Evolutionary conservation across 2,113 vertebrate species (phyloP).

Genomic region (Clinocottus analis): DNA sequence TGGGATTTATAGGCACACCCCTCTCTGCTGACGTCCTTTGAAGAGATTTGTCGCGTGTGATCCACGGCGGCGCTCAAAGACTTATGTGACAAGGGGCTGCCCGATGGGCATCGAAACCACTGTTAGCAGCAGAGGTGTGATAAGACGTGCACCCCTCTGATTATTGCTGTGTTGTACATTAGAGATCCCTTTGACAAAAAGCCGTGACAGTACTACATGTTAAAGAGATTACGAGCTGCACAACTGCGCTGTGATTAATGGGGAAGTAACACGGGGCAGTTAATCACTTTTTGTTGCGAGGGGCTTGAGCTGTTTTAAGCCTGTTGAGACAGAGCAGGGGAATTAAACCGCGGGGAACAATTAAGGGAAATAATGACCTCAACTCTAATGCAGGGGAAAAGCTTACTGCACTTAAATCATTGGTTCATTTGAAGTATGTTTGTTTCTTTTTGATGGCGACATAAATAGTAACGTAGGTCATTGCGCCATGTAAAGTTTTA

Average conservation of each 20-base stretch:
- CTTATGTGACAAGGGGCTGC: conserved; percentile 52
- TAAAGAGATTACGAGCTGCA: conserved; percentile 74
- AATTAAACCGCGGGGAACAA: background rate
- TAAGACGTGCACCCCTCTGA: conserved; percentile 43
- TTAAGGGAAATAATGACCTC: background rate
- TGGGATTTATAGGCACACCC: conserved; percentile 49
- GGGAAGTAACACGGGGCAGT: conserved; percentile 40
- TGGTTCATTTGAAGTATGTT: background rate
- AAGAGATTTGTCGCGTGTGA: conserved; percentile 72
- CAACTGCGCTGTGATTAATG: conserved; percentile 77
- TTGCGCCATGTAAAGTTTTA: background rate
- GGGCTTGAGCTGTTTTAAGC: background rate
- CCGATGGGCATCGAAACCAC: conserved; percentile 74
- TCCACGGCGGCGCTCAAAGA: conserved; percentile 58
- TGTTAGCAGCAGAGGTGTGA: conserved; percentile 60
- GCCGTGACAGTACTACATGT: conserved; percentile 66
- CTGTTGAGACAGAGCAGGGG: background rate
- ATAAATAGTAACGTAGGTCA: no score
- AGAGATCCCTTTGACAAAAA: conserved; percentile 68
- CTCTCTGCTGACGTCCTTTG: conserved; percentile 58
- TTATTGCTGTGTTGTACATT: conserved; percentile 50
- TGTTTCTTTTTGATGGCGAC: no score
- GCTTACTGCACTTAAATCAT: background rate
- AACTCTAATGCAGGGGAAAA: background rate
- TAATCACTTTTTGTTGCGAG: conserved; percentile 48